phyloP scores from a whole-genome alignment of 2,888 invertebrate genomes.

The Mythimna impura region DNA sequence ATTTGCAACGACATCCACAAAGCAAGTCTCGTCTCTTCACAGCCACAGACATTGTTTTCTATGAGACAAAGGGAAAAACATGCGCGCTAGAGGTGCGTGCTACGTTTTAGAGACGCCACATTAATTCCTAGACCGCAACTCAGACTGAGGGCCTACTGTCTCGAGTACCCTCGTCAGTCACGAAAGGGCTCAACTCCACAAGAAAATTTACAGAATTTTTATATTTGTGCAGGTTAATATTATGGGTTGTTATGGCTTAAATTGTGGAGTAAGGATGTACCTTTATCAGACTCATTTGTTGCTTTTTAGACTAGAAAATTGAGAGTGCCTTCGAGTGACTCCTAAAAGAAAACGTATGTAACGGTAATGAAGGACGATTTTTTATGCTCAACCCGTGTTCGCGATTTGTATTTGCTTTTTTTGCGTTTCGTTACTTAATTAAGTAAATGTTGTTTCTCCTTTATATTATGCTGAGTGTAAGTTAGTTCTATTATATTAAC shows the following conservation, averaged over 20 bases:
- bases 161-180: conserved; percentile 71
- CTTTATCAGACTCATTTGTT: conserved; percentile 72
- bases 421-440: conserved; percentile 32
- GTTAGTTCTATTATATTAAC: neutral
- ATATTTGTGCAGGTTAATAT: neutral
- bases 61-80: conserved; percentile 77
- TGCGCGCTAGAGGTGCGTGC: conserved; percentile 79
- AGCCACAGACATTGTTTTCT: conserved; percentile 69
- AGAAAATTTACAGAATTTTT: conserved; percentile 7
- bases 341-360: conserved; percentile 68
- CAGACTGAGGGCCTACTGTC: conserved; percentile 84
- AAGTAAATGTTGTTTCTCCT: conserved; percentile 21
- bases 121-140: conserved; percentile 86
- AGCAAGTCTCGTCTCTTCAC: conserved; percentile 67
- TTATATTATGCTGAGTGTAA: neutral
- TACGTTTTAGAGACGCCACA: conserved; percentile 84
- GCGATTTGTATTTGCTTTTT: conserved; percentile 26
- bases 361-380: conserved; percentile 68
- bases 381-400: conserved; percentile 38
- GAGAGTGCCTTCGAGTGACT: conserved; percentile 73
- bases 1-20: conserved; percentile 58
- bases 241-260: conserved; percentile 14
- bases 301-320: conserved; percentile 75
- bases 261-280: conserved; percentile 52
- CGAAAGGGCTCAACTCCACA: conserved; percentile 31